Conservation (phyloP, 2,888 invertebrate species). For the Meloe dianella region DNA sequence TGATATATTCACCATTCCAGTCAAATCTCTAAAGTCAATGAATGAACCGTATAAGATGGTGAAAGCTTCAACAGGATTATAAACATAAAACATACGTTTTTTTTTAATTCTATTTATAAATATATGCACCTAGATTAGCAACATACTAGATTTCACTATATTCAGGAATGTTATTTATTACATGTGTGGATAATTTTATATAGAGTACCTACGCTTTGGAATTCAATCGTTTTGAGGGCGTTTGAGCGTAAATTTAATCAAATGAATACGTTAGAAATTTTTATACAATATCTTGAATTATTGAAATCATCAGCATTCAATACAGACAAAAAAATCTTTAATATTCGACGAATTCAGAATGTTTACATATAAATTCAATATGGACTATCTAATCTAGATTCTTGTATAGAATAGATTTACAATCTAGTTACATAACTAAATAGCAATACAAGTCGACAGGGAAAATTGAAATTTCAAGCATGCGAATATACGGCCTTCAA, state of each 20-base stretch:
- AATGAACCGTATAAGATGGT: background rate
- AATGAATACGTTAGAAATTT: too few relatives aligned
- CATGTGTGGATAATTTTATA: background rate
- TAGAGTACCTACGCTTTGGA: background rate
- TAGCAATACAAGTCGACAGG: slow-evolving; percentile 10
- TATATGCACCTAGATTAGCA: background rate
- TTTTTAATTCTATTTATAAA: background rate
- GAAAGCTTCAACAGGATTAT: background rate
- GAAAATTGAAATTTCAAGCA: slow-evolving; percentile 29
- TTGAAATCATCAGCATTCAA: slow-evolving; percentile 12
- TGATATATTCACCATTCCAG: background rate
- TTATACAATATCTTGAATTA: too few relatives aligned
- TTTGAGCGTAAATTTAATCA: slow-evolving; percentile 8
- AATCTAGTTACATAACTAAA: slow-evolving; percentile 19
- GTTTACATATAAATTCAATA: slow-evolving; percentile 5
- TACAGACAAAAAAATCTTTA: background rate
- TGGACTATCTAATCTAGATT: slow-evolving; percentile 7
- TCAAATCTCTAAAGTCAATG: background rate
- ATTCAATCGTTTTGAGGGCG: slow-evolving; percentile 7
- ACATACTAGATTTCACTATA: background rate
- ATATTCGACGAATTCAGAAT: slow-evolving; percentile 1
- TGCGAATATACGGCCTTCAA: slow-evolving; percentile 13
- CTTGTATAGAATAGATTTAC: slow-evolving; percentile 6
- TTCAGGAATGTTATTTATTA: slow-evolving; percentile 8
- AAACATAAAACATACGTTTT: background rate